A percentile compares a stretch with the other conserved stretches of the same genome.
Evolutionary conservation across 2,797 vertebrate genomes (phyloP).

Genomic region (Cryptoprocta ferox): DNA sequence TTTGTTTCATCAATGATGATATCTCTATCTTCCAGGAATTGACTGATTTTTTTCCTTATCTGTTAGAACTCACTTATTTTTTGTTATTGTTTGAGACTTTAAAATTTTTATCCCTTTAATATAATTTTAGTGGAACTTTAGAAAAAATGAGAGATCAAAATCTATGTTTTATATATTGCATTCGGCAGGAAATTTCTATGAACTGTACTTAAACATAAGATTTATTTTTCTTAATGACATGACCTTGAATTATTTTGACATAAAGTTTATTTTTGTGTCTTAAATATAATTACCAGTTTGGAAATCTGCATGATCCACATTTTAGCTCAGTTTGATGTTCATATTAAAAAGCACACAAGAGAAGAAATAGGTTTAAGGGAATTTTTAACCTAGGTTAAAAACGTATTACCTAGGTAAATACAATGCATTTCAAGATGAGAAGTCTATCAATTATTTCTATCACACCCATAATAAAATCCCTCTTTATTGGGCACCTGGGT

Average conservation of each 20-base stretch:
- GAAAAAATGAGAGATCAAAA: neutral
- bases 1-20: neutral
- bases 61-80: neutral
- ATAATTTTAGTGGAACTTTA: neutral
- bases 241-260: neutral
- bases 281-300: neutral
- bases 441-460: neutral
- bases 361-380: neutral
- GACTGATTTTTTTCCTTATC: neutral
- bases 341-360: neutral
- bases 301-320: neutral
- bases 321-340: neutral
- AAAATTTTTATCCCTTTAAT: neutral
- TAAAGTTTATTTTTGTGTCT: neutral
- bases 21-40: neutral
- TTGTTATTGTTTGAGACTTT: neutral
- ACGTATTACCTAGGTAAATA: neutral
- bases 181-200: neutral
- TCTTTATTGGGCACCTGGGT: neutral
- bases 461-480: neutral
- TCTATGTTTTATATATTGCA: neutral
- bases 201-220: neutral
- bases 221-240: neutral
- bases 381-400: neutral
- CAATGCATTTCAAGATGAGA: neutral